phyloP scores from a whole-genome alignment of 2,113 vertebrate genomes.

The Rissa tridactyla region DNA sequence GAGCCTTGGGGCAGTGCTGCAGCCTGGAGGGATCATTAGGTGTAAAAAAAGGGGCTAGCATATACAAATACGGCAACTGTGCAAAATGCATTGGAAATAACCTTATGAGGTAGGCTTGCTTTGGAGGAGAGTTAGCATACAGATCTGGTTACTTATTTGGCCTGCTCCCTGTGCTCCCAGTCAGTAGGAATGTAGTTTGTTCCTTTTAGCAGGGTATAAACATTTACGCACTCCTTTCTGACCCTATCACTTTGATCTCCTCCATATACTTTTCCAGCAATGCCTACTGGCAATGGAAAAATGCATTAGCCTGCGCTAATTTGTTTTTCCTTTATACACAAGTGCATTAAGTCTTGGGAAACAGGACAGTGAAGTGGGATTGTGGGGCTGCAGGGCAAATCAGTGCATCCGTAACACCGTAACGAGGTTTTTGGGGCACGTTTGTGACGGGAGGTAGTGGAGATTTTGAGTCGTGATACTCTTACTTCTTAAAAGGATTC shows the following conservation, averaged over 20 bases:
- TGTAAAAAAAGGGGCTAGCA: background rate
- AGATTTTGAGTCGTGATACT: background rate
- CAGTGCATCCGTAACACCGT: rapidly evolving
- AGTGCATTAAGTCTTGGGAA: conserved; percentile 28
- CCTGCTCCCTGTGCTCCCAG: background rate
- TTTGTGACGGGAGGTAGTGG: background rate
- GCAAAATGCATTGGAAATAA: background rate
- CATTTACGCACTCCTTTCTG: conserved; percentile 43
- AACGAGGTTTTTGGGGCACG: rapidly evolving
- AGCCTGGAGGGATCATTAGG: background rate
- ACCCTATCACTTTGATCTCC: conserved; percentile 47
- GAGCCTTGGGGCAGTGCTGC: rapidly evolving
- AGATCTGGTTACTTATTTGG: background rate
- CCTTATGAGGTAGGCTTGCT: background rate
- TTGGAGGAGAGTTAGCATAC: background rate
- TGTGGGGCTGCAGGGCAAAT: background rate
- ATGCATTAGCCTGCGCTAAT: conserved; percentile 50
- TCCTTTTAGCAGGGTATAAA: conserved; percentile 10
- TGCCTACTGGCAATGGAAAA: conserved; percentile 61
- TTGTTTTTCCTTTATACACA: conserved; percentile 52
- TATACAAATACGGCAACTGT: background rate
- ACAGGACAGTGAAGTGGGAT: background rate
- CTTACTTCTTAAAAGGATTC: background rate
- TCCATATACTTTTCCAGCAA: conserved; percentile 35
- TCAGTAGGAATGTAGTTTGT: background rate